Conservation (phyloP, 2,113 vertebrate genomes). For the Halcyon malimbica region DNA sequence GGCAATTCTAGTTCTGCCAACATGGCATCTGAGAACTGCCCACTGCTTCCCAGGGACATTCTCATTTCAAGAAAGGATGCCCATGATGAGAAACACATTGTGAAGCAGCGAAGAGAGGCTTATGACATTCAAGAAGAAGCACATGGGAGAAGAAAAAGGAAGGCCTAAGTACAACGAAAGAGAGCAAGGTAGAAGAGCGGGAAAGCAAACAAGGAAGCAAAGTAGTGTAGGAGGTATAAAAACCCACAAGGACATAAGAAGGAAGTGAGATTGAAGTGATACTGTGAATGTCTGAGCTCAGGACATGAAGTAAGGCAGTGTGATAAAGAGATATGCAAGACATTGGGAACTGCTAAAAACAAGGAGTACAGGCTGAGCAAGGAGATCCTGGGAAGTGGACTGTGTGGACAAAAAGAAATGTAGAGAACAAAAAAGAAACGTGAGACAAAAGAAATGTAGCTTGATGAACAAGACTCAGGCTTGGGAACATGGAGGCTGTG, state of each 20-base stretch:
- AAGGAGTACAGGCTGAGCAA: background rate
- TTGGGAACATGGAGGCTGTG: background rate
- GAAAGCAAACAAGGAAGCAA: background rate
- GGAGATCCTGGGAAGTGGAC: background rate
- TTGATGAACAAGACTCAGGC: background rate
- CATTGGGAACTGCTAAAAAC: fast-evolving
- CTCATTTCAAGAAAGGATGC: background rate
- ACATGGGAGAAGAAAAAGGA: background rate
- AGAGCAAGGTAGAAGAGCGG: background rate
- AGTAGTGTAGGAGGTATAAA: background rate
- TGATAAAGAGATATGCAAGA: background rate
- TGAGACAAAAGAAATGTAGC: background rate
- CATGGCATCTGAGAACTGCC: background rate
- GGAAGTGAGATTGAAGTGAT: background rate
- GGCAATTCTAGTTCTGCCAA: background rate
- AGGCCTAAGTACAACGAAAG: background rate
- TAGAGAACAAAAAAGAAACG: too few relatives aligned
- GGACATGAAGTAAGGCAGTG: background rate
- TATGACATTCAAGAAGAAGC: background rate
- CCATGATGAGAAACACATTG: background rate
- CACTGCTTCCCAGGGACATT: fast-evolving
- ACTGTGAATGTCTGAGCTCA: background rate
- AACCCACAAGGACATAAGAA: background rate
- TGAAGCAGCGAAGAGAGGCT: background rate
- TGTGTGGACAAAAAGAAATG: background rate